Conservation (phyloP, 2,113 vertebrate species). For the Acrocephalus arundinaceus region DNA sequence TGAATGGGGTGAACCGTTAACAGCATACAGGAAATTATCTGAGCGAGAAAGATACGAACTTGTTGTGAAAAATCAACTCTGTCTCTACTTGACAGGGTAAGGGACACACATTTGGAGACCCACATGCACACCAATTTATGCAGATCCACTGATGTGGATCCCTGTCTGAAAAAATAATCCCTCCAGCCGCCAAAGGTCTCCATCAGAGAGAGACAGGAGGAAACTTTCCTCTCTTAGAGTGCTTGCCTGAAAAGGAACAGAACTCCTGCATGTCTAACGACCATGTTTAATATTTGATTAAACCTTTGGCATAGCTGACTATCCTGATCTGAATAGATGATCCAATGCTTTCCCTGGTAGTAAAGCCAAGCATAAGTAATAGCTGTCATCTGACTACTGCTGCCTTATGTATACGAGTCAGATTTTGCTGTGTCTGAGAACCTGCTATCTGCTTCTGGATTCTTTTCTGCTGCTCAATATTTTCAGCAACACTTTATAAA, state of each 20-base stretch:
- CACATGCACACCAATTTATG: not conserved
- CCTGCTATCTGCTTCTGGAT: not conserved
- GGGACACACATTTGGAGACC: not conserved
- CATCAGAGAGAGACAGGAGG: not conserved
- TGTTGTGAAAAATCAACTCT: not conserved
- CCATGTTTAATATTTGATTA: conserved; percentile 69
- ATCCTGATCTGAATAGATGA: conserved; percentile 52
- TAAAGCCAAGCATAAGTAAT: conserved; percentile 45
- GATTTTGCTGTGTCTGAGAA: not conserved
- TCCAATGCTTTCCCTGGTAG: not conserved
- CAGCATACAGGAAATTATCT: rapidly evolving
- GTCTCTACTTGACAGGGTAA: not conserved
- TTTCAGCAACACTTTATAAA: not conserved
- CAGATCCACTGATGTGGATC: not conserved
- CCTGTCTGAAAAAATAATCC: not conserved
- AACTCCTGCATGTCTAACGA: not conserved
- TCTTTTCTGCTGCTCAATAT: not conserved
- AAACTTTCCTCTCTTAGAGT: not conserved
- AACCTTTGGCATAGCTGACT: conserved; percentile 47
- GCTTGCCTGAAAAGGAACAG: not conserved
- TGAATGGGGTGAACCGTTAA: rapidly evolving
- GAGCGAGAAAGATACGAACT: not conserved
- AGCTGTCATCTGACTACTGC: not conserved
- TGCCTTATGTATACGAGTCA: not conserved
- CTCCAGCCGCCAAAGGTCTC: not conserved